A percentile compares a stretch with the other conserved stretches of the same genome.
Evolutionary conservation across 2,888 invertebrate species (phyloP).

Genomic region (Ormyrus rosae): DNA sequence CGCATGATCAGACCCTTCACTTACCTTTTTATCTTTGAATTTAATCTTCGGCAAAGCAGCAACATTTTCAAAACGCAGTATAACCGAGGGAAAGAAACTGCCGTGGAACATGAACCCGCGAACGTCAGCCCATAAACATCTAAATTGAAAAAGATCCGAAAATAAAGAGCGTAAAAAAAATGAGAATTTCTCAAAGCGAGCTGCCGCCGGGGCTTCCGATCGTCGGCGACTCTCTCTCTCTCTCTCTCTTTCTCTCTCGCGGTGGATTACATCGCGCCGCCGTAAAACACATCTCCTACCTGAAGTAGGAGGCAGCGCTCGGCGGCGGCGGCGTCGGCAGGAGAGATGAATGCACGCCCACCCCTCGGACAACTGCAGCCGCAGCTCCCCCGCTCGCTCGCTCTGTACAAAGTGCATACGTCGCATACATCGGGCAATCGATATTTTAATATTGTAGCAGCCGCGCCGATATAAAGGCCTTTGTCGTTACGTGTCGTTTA

Average conservation of each 20-base stretch:
- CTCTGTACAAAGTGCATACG: conserved; percentile 74
- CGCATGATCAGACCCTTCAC: too few species aligned
- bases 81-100: too few species aligned
- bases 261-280: background rate
- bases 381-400: conserved; percentile 8
- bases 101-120: too few species aligned
- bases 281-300: conserved; percentile 27
- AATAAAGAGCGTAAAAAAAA: too few species aligned
- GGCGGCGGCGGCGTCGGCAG: background rate
- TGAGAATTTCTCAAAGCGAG: too few species aligned
- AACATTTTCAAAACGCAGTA: too few species aligned
- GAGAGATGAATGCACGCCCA: conserved; percentile 4
- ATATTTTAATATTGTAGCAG: conserved; percentile 75
- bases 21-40: too few species aligned
- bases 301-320: conserved; percentile 6
- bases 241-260: conserved; percentile 54
- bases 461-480: conserved; percentile 36
- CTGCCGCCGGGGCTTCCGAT: too few species aligned
- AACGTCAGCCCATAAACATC: too few species aligned
- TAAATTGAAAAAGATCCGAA: too few species aligned
- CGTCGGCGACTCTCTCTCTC: too few species aligned
- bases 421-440: conserved; percentile 75
- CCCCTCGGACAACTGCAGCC: conserved; percentile 3
- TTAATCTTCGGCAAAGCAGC: too few species aligned
- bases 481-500: conserved; percentile 37